phyloP scores from a whole-genome alignment of 2,888 invertebrate species.

The Sarcophaga subvicina region DNA sequence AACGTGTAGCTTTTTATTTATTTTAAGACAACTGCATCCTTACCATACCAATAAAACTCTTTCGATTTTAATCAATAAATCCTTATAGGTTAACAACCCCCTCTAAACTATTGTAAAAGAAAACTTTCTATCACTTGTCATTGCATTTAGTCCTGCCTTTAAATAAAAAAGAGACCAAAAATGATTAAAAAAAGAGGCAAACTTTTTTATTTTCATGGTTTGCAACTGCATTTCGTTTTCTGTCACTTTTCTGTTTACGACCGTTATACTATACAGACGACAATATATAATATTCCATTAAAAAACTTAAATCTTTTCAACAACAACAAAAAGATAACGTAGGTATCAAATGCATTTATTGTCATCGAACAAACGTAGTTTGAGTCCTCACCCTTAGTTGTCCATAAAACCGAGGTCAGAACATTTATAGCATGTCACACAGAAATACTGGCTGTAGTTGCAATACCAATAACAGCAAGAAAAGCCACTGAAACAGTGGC shows the following conservation, averaged over 20 bases:
- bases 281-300: conserved; percentile 36
- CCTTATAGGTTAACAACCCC: no score
- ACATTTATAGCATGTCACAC: conserved; percentile 47
- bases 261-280: neutral
- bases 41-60: no score
- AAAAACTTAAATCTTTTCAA: conserved; percentile 48
- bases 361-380: conserved; percentile 1
- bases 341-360: conserved; percentile 50
- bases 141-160: neutral
- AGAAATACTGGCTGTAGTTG: neutral
- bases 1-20: no score
- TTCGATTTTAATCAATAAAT: no score
- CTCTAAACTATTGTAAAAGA: no score
- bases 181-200: neutral
- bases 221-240: neutral
- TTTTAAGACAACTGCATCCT: no score
- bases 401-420: conserved; percentile 52
- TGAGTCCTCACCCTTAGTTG: neutral
- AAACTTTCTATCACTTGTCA: neutral
- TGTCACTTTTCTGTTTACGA: neutral
- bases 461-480: neutral
- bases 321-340: conserved; percentile 33
- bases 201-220: neutral
- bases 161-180: neutral
- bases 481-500: neutral